Percentiles rank a stretch among this genome's conserved stretches.
phyloP scores from a whole-genome alignment of 64 coral and sea anemone genomes.

The Porites australiensis region DNA sequence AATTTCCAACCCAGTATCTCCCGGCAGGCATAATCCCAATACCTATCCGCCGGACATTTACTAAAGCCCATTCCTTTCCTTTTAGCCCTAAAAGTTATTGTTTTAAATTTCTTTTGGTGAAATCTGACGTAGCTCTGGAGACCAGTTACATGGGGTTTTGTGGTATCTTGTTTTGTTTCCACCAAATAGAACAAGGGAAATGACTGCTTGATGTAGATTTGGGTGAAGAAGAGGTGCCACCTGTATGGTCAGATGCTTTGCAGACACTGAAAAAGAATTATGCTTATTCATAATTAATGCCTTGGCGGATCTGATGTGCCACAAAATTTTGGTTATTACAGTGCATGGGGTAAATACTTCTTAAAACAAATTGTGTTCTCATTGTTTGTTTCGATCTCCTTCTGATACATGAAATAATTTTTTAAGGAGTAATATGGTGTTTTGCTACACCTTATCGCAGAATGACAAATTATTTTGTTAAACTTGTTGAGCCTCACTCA shows the following conservation, averaged over 20 bases:
- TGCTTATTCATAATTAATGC: slow-evolving; percentile 47
- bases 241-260: slow-evolving; percentile 46
- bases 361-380: neutral
- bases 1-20: neutral
- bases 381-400: neutral
- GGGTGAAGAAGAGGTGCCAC: slow-evolving; percentile 43
- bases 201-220: slow-evolving; percentile 52
- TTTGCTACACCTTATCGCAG: slow-evolving; percentile 14
- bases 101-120: no score
- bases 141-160: neutral
- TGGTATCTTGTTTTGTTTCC: slow-evolving; percentile 27
- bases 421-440: neutral
- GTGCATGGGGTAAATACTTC: slow-evolving; percentile 54
- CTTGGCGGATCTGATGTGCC: slow-evolving; percentile 38
- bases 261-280: slow-evolving; percentile 31
- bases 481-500: slow-evolving; percentile 8
- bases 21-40: neutral
- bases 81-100: no score
- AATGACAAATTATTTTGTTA: slow-evolving; percentile 28
- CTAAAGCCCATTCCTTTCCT: neutral
- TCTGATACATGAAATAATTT: neutral
- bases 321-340: slow-evolving; percentile 48
- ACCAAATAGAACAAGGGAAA: slow-evolving; percentile 21
- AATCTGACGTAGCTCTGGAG: neutral
- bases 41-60: neutral